Conservation (phyloP, 1,140 invertebrate genomes). For the Atta texana region DNA sequence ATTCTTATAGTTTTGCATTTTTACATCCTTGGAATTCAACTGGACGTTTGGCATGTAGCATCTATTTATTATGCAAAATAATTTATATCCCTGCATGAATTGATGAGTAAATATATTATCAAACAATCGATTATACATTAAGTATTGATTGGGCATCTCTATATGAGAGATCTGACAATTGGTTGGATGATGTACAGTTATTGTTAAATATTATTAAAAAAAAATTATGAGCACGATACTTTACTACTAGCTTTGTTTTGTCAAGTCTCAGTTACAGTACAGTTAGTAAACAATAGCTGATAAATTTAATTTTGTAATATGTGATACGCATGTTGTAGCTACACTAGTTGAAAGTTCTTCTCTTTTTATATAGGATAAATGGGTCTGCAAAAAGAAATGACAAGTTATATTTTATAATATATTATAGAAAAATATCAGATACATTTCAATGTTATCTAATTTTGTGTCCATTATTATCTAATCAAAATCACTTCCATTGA, state of each 20-base stretch:
- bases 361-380: not conserved
- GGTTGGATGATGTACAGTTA: not conserved
- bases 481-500: slow-evolving; percentile 43
- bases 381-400: not conserved
- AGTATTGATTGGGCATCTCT: not conserved
- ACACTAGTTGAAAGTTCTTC: not conserved
- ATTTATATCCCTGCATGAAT: slow-evolving; percentile 36
- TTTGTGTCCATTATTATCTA: slow-evolving; percentile 3
- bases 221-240: not conserved
- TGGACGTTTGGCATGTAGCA: slow-evolving; percentile 42
- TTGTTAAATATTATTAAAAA: not conserved
- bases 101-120: slow-evolving; percentile 2
- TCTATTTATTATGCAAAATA: not conserved
- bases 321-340: not conserved
- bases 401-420: slow-evolving; percentile 9
- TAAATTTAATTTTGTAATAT: not conserved
- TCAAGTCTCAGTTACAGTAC: not conserved
- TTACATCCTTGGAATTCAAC: not conserved
- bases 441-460: not conserved
- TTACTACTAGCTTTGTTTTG: not conserved
- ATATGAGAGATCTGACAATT: slow-evolving; percentile 14
- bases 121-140: not conserved
- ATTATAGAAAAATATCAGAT: not conserved
- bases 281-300: not conserved
- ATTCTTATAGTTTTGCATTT: slow-evolving; percentile 25